Evolutionary conservation across 37 sponge, comb jelly and placozoan genomes (phyloP), one percentile per base, ranked within the genome.

Genomic region (Chondrosia reniformis): DNA sequence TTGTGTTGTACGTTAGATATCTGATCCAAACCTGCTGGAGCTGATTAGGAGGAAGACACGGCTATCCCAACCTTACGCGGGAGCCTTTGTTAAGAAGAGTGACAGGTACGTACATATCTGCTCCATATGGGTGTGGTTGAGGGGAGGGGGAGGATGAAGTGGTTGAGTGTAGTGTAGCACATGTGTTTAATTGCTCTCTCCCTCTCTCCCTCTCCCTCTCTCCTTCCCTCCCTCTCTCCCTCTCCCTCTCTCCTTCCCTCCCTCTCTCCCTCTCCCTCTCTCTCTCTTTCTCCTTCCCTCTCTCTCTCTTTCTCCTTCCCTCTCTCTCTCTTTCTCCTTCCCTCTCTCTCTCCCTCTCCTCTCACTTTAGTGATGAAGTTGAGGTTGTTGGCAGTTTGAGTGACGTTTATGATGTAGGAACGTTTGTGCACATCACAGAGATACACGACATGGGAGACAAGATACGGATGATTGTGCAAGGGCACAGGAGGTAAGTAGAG

Each of bases 81-180:
- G 97, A 62, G 97, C 91, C 30, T 96, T 96, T 67, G 74, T 96
- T 33, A 93, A 85, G 83, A 90, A 88, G 44, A 89, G 90, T 72
- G 92, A 91, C 75, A 88, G 76, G 95, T 94, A 64, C 52, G 80
- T 42, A 58, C 63, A n/a, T n/a, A n/a, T n/a, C n/a, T n/a, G n/a
- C n/a, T n/a, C n/a, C n/a, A n/a, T n/a, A n/a, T n/a, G n/a, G n/a
- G n/a, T n/a, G n/a, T n/a, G n/a, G n/a, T n/a, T n/a, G n/a, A n/a
- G n/a, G n/a, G n/a, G n/a, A n/a, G n/a, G n/a, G n/a, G n/a, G n/a
- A n/a, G n/a, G n/a, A n/a, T n/a, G n/a, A n/a, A n/a, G n/a, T n/a
- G n/a, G n/a, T n/a, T n/a, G n/a, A n/a, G n/a, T n/a, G n/a, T n/a
- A n/a, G n/a, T n/a, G n/a, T n/a, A n/a, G n/a, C n/a, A n/a, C n/a